A percentile compares a stretch with the other conserved stretches of the same genome.
Conservation (phyloP, 2,113 vertebrate genomes). For the Ammospiza nelsoni region DNA sequence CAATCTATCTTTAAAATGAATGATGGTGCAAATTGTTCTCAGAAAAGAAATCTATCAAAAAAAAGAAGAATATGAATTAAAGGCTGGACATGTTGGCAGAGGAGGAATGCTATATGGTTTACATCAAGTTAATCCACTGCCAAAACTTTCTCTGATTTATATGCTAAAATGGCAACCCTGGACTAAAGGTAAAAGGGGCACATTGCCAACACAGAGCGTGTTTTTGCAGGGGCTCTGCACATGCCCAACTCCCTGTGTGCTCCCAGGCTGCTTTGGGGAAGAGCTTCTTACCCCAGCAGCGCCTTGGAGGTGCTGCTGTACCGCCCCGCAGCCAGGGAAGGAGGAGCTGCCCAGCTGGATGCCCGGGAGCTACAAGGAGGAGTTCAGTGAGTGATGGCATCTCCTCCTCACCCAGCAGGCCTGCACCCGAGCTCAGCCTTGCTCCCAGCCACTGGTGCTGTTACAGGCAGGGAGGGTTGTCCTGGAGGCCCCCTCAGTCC, state of each 20-base stretch:
- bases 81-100: background rate
- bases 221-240: background rate
- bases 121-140: slow-evolving; percentile 53
- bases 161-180: background rate
- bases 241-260: background rate
- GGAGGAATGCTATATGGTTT: slow-evolving; percentile 43
- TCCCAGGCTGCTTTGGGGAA: background rate
- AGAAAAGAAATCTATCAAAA: slow-evolving; percentile 27
- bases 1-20: slow-evolving; percentile 36
- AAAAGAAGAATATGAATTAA: slow-evolving; percentile 1
- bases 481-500: background rate
- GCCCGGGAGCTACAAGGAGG: accelerated
- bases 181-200: slow-evolving; percentile 38
- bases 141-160: slow-evolving; percentile 58
- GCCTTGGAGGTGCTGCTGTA: accelerated
- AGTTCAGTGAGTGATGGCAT: background rate
- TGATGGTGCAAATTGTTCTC: slow-evolving; percentile 4
- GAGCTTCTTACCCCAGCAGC: background rate
- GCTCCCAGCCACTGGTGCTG: accelerated
- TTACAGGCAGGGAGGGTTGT: background rate
- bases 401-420: background rate
- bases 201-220: background rate
- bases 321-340: accelerated
- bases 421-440: background rate
- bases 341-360: background rate